phyloP scores from a whole-genome alignment of 30 jellyfish, hydroid and myxozoan genomes.

The Turritopsis dohrnii region DNA sequence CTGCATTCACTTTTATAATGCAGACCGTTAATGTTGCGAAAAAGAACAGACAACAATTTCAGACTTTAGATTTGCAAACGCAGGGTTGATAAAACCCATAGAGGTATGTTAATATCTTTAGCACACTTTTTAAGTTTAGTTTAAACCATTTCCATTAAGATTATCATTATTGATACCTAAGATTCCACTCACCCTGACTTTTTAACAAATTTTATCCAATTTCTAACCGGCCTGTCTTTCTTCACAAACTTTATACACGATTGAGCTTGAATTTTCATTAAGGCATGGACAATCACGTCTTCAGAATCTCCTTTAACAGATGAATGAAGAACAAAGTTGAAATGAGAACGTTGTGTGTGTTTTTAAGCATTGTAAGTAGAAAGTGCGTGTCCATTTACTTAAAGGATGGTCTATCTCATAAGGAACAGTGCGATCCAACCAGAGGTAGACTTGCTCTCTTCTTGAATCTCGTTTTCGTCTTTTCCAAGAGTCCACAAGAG shows the following conservation, averaged over 20 bases:
- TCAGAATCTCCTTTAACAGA: background rate
- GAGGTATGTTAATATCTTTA: too few species aligned
- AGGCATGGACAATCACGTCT: slow-evolving; percentile 5
- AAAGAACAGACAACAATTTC: too few species aligned
- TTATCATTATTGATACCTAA: too few species aligned
- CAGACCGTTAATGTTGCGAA: too few species aligned
- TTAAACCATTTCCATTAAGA: too few species aligned
- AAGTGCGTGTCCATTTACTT: slow-evolving; percentile 31
- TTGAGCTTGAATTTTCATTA: slow-evolving; percentile 14
- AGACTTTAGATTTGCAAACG: too few species aligned
- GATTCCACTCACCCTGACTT: slow-evolving; percentile 28
- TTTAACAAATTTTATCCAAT: slow-evolving; percentile 14
- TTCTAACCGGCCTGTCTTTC: background rate
- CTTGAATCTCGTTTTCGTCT: slow-evolving; percentile 34
- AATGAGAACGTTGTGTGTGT: background rate
- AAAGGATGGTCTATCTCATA: slow-evolving; percentile 28
- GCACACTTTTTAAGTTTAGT: too few species aligned
- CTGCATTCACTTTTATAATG: too few species aligned
- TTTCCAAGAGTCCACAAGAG: background rate
- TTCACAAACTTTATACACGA: slow-evolving; percentile 20
- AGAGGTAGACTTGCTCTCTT: slow-evolving; percentile 51
- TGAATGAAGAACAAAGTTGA: background rate
- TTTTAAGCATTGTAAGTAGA: background rate
- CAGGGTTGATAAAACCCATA: too few species aligned
- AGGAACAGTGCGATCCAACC: slow-evolving; percentile 69